Evolutionary conservation across 1,140 invertebrate species (phyloP), one percentile per base, ranked within the genome.

Genomic region (Bombus polaris): DNA sequence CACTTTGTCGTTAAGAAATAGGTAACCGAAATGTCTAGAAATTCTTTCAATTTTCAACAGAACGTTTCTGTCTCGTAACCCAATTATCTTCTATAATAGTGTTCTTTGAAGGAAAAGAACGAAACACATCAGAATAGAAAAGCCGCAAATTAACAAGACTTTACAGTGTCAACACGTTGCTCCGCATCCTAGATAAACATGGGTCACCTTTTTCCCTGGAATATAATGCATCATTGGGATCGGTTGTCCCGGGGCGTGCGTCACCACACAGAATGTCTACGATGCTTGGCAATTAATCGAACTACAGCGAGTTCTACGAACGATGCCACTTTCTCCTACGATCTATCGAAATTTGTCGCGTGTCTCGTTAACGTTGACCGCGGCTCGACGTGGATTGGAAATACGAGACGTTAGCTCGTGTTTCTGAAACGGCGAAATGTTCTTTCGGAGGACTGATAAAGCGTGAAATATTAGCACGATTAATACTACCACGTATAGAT

Each of bases 231-330:
- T 77, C n/a, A 37, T 62, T 79, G 28, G 42, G 35, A 80, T 80
- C 57, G 66, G 39, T 79, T 72, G 66, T 39, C 39, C 32, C 42
- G 2, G 18, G 42, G 57, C 37, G 18, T 28, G 39, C 77, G 68
- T 72, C 75, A 85, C 28, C n/a, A 0, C 32, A 0, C 3, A 47
- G 28, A 71, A n/a, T 62, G 32, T 70, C 15, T 8, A 42, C 47
- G 59, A 35, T 68, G 22, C 59, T 47, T 28, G 47, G 2, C 65
- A 80, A 80, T 62, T 85, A 85, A 85, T 85, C 53, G 39, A 39
- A 35, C 25, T 59, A 35, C 13, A 42, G 10, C 39, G 13, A 32
- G 32, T 3, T 12, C 1, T 28, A 22, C 18, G 18, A 39, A 72
- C n/a, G 2, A 47, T 47, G 35, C 15, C 8, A 37, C 6, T 37